These are phyloP conservation scores for Homarus americanus DNA, from an alignment of 1,140 invertebrate species.

Conservation along the genomic window DNA sequence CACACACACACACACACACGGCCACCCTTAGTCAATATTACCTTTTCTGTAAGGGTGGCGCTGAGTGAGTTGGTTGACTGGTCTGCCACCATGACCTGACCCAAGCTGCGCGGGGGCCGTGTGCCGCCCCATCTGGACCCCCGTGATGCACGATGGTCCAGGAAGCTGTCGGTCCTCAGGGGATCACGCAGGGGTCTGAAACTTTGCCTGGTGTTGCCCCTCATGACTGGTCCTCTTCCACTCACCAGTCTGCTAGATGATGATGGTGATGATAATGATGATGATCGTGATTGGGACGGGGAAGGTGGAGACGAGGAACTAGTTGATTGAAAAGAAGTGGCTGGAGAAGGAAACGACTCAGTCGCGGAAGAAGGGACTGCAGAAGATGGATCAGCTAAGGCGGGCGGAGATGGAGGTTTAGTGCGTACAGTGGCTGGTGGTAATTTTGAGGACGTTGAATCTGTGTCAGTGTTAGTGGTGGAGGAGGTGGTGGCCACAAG, in stretches of 20 bases:
- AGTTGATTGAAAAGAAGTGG: not conserved
- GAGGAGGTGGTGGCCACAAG: conserved; percentile 26
- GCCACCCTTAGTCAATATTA: not conserved
- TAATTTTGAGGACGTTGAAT: not conserved
- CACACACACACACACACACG: too few relatives aligned
- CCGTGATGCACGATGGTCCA: not conserved
- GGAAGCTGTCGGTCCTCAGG: not conserved
- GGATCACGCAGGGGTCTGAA: not conserved
- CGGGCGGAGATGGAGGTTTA: not conserved
- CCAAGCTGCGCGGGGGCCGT: conserved; percentile 27
- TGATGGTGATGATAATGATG: not conserved
- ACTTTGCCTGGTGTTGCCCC: not conserved
- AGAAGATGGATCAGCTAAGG: not conserved
- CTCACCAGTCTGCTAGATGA: not conserved
- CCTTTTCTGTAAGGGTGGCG: not conserved
- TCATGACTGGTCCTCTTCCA: not conserved
- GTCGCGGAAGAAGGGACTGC: not conserved
- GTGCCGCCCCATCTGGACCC: not conserved
- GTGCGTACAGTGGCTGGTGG: not conserved
- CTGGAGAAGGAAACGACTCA: conserved; percentile 8
- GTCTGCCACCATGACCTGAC: conserved; percentile 4
- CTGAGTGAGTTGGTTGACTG: not conserved
- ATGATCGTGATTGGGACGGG: not conserved
- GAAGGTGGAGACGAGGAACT: not conserved
- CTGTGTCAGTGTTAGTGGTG: not conserved